Evolutionary conservation across 2,888 invertebrate species (phyloP).

Genomic region (Scaptomyza caliginosa): DNA sequence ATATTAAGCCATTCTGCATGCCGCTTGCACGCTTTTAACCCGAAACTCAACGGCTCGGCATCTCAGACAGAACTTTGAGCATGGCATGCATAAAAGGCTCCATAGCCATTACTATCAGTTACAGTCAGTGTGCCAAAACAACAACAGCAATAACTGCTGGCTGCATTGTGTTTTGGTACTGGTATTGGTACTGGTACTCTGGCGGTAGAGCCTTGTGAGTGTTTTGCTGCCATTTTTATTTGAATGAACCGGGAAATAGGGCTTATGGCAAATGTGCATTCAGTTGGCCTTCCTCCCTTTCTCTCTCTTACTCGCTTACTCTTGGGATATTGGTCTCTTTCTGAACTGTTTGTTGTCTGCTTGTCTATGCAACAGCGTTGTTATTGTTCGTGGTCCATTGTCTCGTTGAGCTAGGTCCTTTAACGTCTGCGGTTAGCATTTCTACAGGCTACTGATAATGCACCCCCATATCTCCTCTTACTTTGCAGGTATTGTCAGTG

Average conservation of each 20-base stretch:
- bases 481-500: conserved; percentile 27
- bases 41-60: conserved; percentile 63
- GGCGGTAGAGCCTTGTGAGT: conserved; percentile 44
- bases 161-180: conserved; percentile 32
- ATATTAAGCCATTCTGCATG: conserved; percentile 72
- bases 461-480: not conserved
- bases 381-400: conserved; percentile 61
- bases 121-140: conserved; percentile 45
- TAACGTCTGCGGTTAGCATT: conserved; percentile 68
- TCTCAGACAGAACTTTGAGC: conserved; percentile 77
- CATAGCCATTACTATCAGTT: conserved; percentile 72
- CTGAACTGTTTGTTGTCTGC: conserved; percentile 25
- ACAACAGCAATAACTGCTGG: conserved; percentile 32
- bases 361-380: conserved; percentile 20
- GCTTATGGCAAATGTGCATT: conserved; percentile 68
- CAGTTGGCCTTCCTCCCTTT: conserved; percentile 4
- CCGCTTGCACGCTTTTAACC: conserved; percentile 71
- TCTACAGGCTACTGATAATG: conserved; percentile 30
- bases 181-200: conserved; percentile 22
- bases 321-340: not conserved
- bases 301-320: conserved; percentile 2
- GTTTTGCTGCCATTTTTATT: conserved; percentile 76
- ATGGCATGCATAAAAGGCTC: conserved; percentile 66
- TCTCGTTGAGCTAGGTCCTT: conserved; percentile 45
- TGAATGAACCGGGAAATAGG: conserved; percentile 49